Evolutionary conservation across 2,797 vertebrate species (phyloP).

Genomic region (Merluccius polli): DNA sequence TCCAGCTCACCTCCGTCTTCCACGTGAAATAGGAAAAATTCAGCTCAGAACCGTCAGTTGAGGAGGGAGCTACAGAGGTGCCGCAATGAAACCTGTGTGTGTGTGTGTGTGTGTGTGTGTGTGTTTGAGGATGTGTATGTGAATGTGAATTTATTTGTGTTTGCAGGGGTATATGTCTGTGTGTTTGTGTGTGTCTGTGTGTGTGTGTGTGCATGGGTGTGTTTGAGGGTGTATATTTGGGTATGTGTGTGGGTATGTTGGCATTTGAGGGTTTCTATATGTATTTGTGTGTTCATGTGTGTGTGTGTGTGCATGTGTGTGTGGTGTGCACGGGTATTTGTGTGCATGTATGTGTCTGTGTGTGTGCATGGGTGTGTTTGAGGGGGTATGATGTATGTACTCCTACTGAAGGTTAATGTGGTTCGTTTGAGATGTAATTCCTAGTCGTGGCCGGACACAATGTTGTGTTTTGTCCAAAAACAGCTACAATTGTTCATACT

Average conservation of each 20-base stretch:
- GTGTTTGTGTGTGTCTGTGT: background rate
- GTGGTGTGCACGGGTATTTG: too few relatives aligned
- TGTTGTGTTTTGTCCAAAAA: too few relatives aligned
- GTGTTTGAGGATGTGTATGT: background rate
- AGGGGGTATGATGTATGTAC: background rate
- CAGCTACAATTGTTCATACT: too few relatives aligned
- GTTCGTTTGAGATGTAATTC: too few relatives aligned
- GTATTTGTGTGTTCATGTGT: too few relatives aligned
- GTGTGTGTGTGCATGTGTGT: too few relatives aligned
- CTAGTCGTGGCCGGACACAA: too few relatives aligned
- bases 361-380: background rate
- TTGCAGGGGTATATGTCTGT: background rate
- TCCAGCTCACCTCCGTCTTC: constrained; percentile 51
- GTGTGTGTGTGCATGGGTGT: background rate
- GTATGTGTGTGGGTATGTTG: too few relatives aligned
- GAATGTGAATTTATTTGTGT: background rate
- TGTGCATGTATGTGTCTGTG: too few relatives aligned
- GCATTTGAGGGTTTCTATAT: too few relatives aligned
- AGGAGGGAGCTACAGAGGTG: constrained; percentile 6
- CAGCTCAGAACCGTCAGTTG: constrained; percentile 45
- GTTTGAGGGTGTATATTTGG: background rate
- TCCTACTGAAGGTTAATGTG: background rate
- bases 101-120: constrained; percentile 11
- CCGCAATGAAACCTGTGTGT: constrained; percentile 6
- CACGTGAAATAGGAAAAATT: constrained; percentile 52